Evolutionary conservation across 2,888 invertebrate species (phyloP).

Genomic region (Gymnoscelis rufifasciata): DNA sequence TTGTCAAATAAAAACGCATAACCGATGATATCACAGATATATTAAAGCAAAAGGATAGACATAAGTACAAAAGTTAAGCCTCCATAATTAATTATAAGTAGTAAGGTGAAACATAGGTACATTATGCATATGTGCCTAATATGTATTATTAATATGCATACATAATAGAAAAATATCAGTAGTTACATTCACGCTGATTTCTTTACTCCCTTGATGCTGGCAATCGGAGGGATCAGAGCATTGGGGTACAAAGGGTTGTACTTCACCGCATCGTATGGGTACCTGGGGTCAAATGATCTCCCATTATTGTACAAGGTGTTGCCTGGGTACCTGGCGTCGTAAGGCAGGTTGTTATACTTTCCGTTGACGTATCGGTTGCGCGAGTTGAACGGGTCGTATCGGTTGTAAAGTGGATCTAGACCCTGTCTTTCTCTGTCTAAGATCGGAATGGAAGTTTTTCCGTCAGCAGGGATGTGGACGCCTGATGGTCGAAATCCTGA

Average conservation of each 20-base stretch:
- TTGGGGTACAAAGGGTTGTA: constrained; percentile 39
- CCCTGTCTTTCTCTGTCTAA: constrained; percentile 38
- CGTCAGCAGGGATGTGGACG: constrained; percentile 82
- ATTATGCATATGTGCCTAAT: no score
- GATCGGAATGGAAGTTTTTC: constrained; percentile 66
- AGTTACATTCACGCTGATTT: constrained; percentile 29
- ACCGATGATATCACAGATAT: constrained; percentile 22
- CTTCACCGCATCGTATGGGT: constrained; percentile 36
- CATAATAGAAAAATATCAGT: no score
- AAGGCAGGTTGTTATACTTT: constrained; percentile 38
- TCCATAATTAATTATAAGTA: constrained; percentile 10
- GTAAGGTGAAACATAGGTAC: background rate
- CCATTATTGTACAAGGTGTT: constrained; percentile 38
- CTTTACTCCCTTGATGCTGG: constrained; percentile 28
- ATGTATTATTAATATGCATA: no score
- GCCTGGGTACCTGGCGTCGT: constrained; percentile 42
- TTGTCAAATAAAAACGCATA: background rate
- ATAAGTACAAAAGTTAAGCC: constrained; percentile 15
- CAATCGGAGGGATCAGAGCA: constrained; percentile 27
- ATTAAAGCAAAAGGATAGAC: constrained; percentile 20
- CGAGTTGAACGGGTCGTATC: constrained; percentile 42
- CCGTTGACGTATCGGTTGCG: constrained; percentile 34
- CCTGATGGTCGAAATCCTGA: constrained; percentile 81
- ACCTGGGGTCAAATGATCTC: constrained; percentile 40
- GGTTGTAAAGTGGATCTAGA: constrained; percentile 42